A percentile compares a stretch with the other conserved stretches of the same genome.
These are phyloP conservation scores for Batillaria attramentaria DNA, from an alignment of 1,140 invertebrate species.

Conservation along the genomic window DNA sequence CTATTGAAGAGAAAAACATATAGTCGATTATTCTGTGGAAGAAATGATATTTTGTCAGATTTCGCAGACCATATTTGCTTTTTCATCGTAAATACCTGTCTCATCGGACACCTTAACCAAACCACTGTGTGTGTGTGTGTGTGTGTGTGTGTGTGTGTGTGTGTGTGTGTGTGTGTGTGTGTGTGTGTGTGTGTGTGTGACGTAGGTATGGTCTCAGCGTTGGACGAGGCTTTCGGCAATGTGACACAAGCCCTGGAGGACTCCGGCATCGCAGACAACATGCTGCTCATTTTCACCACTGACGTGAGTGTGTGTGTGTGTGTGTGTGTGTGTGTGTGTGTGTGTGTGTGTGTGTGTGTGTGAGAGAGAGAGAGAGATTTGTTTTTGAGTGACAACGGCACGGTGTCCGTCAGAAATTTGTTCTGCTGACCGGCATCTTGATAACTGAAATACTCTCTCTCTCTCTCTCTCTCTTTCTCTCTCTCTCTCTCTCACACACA, in stretches of 20 bases:
- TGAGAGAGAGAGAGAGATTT: neutral
- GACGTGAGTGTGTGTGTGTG: neutral
- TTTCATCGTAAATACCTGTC: too few species aligned
- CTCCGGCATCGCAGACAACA: neutral
- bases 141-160: neutral
- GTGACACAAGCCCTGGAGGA: slow-evolving; percentile 9
- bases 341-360: neutral
- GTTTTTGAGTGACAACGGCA: slow-evolving; percentile 78
- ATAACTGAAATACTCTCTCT: neutral
- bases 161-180: slow-evolving; percentile 6
- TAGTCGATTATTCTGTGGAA: too few species aligned
- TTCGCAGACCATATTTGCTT: too few species aligned
- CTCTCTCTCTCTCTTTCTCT: neutral
- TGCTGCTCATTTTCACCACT: slow-evolving; percentile 21
- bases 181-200: neutral
- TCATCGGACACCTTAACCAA: too few species aligned
- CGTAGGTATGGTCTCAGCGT: slow-evolving; percentile 11
- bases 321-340: neutral
- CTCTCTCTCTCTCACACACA: neutral
- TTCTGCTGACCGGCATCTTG: neutral
- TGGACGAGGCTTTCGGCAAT: slow-evolving; percentile 11
- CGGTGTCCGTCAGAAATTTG: slow-evolving; percentile 80
- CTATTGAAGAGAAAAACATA: too few species aligned
- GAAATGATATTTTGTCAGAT: too few species aligned
- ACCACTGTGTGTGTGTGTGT: slow-evolving; percentile 12